Percentiles rank a stretch among this genome's conserved stretches.
Evolutionary conservation across 2,113 vertebrate genomes (phyloP).

Genomic region (Bujurquina vittata): DNA sequence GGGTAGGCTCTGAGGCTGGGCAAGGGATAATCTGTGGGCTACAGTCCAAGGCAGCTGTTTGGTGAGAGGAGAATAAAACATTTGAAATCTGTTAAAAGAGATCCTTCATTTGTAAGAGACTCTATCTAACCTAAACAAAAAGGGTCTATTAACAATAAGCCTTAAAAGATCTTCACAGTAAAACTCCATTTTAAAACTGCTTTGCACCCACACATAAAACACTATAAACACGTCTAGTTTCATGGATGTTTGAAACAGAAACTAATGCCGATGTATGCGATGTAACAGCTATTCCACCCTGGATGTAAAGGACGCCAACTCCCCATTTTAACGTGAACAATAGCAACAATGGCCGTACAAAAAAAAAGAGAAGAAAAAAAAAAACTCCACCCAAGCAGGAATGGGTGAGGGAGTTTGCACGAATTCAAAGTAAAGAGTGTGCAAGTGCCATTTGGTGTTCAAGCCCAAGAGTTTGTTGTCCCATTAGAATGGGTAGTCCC

Average conservation of each 20-base stretch:
- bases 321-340: slow-evolving; percentile 58
- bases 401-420: slow-evolving; percentile 13
- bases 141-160: background rate
- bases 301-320: slow-evolving; percentile 42
- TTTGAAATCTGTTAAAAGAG: slow-evolving; percentile 41
- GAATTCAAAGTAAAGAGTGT: slow-evolving; percentile 29
- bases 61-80: slow-evolving; percentile 43
- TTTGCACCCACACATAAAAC: background rate
- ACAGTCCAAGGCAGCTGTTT: slow-evolving; percentile 31
- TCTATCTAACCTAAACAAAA: background rate
- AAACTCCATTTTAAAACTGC: background rate
- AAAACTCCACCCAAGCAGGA: slow-evolving; percentile 47
- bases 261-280: slow-evolving; percentile 40
- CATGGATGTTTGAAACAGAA: slow-evolving; percentile 1
- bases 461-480: background rate
- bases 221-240: background rate
- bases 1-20: background rate
- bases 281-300: slow-evolving; percentile 66
- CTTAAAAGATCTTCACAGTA: background rate
- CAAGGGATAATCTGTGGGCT: slow-evolving; percentile 53
- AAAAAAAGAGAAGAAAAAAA: background rate
- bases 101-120: slow-evolving; percentile 1
- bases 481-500: background rate
- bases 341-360: slow-evolving; percentile 44
- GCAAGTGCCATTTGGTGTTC: background rate